phyloP scores from a whole-genome alignment of 2,797 vertebrate species.

The Oryzias dopingdopingensis region DNA sequence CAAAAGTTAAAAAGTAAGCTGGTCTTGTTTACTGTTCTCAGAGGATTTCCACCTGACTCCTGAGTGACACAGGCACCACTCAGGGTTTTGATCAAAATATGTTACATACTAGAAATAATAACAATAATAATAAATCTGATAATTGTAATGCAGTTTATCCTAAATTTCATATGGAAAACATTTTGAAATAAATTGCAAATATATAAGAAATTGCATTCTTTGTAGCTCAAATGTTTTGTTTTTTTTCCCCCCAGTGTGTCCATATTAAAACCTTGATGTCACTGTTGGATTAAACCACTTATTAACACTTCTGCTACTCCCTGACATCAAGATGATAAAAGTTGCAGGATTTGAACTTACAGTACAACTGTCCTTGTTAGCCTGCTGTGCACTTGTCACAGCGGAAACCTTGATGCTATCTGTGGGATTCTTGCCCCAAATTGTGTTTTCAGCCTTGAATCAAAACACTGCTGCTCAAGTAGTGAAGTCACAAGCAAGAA shows the following conservation, averaged over 20 bases:
- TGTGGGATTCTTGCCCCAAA: slow-evolving; percentile 37
- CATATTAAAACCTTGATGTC: slow-evolving; percentile 27
- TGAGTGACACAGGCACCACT: background rate
- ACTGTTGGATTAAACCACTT: slow-evolving; percentile 14
- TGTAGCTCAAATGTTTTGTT: background rate
- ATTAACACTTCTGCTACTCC: slow-evolving; percentile 6
- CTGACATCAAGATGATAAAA: slow-evolving; percentile 35
- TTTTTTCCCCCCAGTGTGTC: slow-evolving; percentile 11
- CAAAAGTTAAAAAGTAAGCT: slow-evolving; percentile 51
- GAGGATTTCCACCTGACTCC: slow-evolving; percentile 19
- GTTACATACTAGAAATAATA: slow-evolving; percentile 1
- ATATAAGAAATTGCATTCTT: background rate
- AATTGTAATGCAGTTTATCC: no score
- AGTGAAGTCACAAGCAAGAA: slow-evolving; percentile 4
- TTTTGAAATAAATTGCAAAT: background rate
- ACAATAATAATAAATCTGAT: no score
- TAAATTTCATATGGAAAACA: background rate
- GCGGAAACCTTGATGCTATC: slow-evolving; percentile 27
- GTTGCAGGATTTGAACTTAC: slow-evolving; percentile 27
- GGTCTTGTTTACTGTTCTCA: slow-evolving; percentile 39
- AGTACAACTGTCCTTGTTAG: slow-evolving; percentile 44
- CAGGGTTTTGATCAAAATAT: background rate
- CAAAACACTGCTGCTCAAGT: slow-evolving; percentile 9
- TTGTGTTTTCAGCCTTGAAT: slow-evolving; percentile 43
- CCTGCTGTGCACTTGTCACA: slow-evolving; percentile 38